Conservation (phyloP, 2,888 invertebrate genomes). For the Achlya flavicornis region DNA sequence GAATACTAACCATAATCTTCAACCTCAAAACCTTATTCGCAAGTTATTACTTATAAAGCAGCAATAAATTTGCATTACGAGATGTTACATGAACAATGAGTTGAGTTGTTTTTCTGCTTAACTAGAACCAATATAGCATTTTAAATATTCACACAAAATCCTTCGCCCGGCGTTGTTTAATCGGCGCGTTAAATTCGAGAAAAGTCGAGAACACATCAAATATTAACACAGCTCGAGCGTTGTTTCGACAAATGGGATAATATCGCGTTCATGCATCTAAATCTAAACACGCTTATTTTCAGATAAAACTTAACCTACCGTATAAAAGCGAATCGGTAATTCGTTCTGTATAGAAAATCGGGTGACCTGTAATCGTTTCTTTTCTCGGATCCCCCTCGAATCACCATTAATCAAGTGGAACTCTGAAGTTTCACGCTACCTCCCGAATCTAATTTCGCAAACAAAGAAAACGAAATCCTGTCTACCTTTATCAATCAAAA, state of each 20-base stretch:
- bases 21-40: constrained; percentile 11
- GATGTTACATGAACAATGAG: constrained; percentile 60
- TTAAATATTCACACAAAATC: constrained; percentile 82
- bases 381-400: constrained; percentile 62
- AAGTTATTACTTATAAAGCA: constrained; percentile 36
- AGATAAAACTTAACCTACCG: constrained; percentile 47
- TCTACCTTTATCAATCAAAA: constrained; percentile 84
- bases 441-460: constrained; percentile 80
- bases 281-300: constrained; percentile 64
- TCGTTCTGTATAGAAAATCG: constrained; percentile 60
- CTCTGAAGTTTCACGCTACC: constrained; percentile 76
- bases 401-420: constrained; percentile 80
- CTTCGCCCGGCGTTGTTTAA: constrained; percentile 78
- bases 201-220: constrained; percentile 82
- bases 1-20: not conserved
- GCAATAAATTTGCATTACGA: constrained; percentile 50
- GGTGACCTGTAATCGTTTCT: constrained; percentile 66
- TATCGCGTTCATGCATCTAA: constrained; percentile 74
- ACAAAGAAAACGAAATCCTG: constrained; percentile 82
- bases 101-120: constrained; percentile 61
- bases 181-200: constrained; percentile 81
- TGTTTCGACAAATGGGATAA: constrained; percentile 80
- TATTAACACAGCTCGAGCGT: constrained; percentile 74
- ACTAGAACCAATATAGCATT: constrained; percentile 80
- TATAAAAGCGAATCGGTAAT: constrained; percentile 52